These are phyloP conservation scores for Leiothrix lutea DNA, from an alignment of 2,113 vertebrate genomes.

Conservation along the genomic window DNA sequence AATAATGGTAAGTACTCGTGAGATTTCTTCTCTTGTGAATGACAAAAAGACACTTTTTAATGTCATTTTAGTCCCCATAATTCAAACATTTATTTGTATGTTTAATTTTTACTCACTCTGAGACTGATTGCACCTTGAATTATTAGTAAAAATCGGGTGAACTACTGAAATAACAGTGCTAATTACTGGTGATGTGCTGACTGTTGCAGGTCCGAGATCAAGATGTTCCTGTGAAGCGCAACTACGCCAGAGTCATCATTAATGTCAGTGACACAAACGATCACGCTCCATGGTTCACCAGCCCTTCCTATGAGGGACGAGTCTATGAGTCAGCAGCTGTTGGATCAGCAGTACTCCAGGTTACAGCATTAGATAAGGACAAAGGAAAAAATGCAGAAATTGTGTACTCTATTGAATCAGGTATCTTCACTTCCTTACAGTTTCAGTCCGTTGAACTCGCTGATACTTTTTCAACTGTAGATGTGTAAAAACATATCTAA, in stretches of 20 bases:
- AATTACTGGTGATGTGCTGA: neutral
- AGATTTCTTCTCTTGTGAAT: neutral
- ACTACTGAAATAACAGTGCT: neutral
- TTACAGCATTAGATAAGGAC: slow-evolving; percentile 94
- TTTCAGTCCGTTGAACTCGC: neutral
- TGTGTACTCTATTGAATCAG: slow-evolving; percentile 92
- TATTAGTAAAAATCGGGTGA: neutral
- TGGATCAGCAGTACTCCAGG: slow-evolving; percentile 88
- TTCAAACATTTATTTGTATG: neutral
- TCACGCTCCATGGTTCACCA: slow-evolving; percentile 92
- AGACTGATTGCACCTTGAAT: neutral
- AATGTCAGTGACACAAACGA: slow-evolving; percentile 93
- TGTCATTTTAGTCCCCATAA: neutral
- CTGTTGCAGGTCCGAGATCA: slow-evolving; percentile 91
- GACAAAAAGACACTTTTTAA: neutral
- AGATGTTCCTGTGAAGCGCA: slow-evolving; percentile 95
- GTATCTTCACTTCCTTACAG: slow-evolving; percentile 65
- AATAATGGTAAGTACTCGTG: slow-evolving; percentile 81
- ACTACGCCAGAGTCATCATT: slow-evolving; percentile 87
- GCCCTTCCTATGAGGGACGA: slow-evolving; percentile 83
- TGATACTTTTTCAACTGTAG: neutral
- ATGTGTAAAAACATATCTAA: neutral
- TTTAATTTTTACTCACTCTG: neutral
- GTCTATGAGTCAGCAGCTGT: slow-evolving; percentile 91
- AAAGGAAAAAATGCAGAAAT: slow-evolving; percentile 91